phyloP scores from a whole-genome alignment of 2,797 vertebrate genomes.

The Cryptoblepharus egeriae region DNA sequence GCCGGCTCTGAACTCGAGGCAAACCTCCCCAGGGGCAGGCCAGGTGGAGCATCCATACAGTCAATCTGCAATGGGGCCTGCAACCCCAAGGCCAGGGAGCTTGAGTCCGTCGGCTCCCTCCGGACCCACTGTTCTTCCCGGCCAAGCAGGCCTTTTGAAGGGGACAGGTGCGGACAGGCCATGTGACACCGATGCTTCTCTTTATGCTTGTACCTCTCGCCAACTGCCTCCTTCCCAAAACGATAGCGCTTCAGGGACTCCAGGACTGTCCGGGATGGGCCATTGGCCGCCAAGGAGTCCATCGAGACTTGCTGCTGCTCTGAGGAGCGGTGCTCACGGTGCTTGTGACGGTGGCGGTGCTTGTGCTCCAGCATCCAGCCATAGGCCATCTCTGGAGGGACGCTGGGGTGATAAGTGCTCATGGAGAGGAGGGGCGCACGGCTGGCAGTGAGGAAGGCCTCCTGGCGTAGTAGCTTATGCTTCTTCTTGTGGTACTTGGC shows the following conservation, averaged over 20 bases:
- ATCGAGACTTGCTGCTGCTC: slow-evolving; percentile 78
- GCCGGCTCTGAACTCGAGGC: slow-evolving; percentile 76
- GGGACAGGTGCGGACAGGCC: slow-evolving; percentile 83
- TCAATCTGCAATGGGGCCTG: slow-evolving; percentile 81
- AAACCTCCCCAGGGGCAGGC: slow-evolving; percentile 79
- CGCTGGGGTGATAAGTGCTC: slow-evolving; percentile 87
- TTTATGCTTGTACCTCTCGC: slow-evolving; percentile 90
- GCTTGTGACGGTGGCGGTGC: slow-evolving; percentile 88
- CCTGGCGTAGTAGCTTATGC: slow-evolving; percentile 89
- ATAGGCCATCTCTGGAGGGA: slow-evolving; percentile 86
- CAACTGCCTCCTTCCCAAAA: slow-evolving; percentile 87
- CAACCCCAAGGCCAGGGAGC: slow-evolving; percentile 73
- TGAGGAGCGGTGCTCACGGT: slow-evolving; percentile 84
- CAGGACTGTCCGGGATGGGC: slow-evolving; percentile 79
- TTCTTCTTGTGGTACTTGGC: slow-evolving; percentile 95
- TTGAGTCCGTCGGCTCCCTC: slow-evolving; percentile 75
- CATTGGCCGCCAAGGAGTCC: slow-evolving; percentile 68
- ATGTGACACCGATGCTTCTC: slow-evolving; percentile 85
- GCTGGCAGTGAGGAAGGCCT: slow-evolving; percentile 83
- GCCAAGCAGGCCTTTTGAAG: slow-evolving; percentile 79
- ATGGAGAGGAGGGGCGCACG: slow-evolving; percentile 87
- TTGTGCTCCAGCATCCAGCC: slow-evolving; percentile 93
- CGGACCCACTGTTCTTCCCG: slow-evolving; percentile 81
- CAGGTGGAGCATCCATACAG: slow-evolving; percentile 73
- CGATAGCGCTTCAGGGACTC: slow-evolving; percentile 92